Conservation (phyloP, 2,113 vertebrate genomes). For the Plecotus auritus region DNA sequence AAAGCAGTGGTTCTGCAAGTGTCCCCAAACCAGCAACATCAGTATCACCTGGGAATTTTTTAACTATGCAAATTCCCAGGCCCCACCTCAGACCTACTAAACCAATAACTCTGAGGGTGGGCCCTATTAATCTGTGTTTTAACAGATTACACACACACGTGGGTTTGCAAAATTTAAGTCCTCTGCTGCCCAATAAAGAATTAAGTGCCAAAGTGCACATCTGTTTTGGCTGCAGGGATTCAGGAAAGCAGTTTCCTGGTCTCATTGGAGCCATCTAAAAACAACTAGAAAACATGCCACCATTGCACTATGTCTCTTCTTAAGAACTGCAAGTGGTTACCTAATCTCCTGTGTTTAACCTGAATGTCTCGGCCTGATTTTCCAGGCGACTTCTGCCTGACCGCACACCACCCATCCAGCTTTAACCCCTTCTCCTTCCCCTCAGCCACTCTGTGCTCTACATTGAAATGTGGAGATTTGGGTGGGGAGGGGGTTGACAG, state of each 20-base stretch:
- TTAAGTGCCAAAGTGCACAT: background rate
- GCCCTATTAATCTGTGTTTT: background rate
- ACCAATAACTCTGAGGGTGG: background rate
- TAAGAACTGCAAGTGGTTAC: background rate
- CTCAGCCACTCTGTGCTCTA: background rate
- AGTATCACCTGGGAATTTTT: background rate
- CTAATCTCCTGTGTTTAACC: background rate
- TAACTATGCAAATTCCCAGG: background rate
- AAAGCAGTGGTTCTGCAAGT: background rate
- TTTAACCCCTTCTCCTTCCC: background rate
- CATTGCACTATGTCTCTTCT: background rate
- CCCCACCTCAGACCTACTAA: background rate
- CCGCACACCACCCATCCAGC: background rate
- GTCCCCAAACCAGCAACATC: background rate
- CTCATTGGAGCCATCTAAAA: background rate
- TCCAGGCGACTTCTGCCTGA: background rate
- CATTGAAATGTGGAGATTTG: background rate
- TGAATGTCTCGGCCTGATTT: background rate
- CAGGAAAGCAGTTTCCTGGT: background rate
- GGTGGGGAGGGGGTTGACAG: background rate
- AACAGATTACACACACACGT: background rate
- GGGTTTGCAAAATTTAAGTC: background rate
- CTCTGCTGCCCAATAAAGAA: slow-evolving; percentile 16
- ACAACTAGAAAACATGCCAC: background rate
- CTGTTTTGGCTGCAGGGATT: background rate